These are phyloP conservation scores for Chironomus tepperi DNA, from an alignment of 1,140 invertebrate species.

Conservation along the genomic window DNA sequence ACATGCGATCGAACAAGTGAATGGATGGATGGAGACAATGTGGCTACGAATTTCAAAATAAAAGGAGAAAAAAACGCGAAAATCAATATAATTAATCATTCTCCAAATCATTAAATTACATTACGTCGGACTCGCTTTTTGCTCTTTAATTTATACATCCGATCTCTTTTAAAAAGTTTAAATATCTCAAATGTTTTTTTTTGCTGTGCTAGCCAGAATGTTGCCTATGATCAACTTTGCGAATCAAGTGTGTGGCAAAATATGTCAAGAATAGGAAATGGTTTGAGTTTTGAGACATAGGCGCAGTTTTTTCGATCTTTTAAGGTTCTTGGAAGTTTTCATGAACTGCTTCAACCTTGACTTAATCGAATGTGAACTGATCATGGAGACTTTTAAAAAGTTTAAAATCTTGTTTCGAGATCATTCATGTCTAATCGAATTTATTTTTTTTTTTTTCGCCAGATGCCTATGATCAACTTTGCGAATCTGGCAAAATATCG, in stretches of 20 bases:
- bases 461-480: no score
- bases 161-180: not conserved
- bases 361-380: no score
- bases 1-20: slow-evolving; percentile 5
- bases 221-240: not conserved
- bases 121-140: not conserved
- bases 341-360: no score
- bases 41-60: not conserved
- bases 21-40: slow-evolving; percentile 11
- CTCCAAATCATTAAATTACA: slow-evolving; percentile 3
- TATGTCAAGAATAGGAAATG: no score
- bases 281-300: no score
- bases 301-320: no score
- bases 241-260: not conserved
- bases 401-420: no score
- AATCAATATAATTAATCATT: slow-evolving; percentile 2
- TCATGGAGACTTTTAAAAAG: no score
- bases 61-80: not conserved
- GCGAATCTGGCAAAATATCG: no score
- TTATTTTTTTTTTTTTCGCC: no score
- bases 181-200: not conserved
- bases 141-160: slow-evolving; percentile 14
- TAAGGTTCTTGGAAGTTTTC: no score
- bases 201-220: not conserved
- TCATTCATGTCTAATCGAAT: no score